Base-by-base conservation (phyloP, 2,888 invertebrate species). In the Ischnura elegans region DNA sequence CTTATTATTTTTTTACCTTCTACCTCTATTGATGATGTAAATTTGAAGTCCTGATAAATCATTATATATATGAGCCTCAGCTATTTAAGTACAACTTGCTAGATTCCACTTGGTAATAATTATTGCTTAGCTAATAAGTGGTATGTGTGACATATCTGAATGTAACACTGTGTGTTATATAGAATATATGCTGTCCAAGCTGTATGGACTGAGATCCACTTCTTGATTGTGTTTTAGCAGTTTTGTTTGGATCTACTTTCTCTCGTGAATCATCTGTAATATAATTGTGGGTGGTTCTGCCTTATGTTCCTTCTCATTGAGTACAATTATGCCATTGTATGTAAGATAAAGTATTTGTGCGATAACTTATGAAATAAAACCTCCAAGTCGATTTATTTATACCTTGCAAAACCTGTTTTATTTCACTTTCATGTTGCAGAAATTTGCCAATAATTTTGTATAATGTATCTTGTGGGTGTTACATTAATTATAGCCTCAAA, bases 231-330 rank as follows among this genome's bases (percentile, higher is more conserved):
- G 43, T 90, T 55, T 90, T 42, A 61, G 90, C 90, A 90, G 90
- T 55, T 90, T 90, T 90, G 90, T 61, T 90, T 90, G 51, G 90
- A 90, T 87, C 87, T 90, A 90, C 29, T 36, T 13, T 76, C 76
- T 76, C 76, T 36, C 10, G 13, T 21, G 29, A 76, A 76, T 76
- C 76, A 76, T 76, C 76, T 76, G 10, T 76, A 36, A 36, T 76
- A 36, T 76, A 76, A 29, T 76, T 36, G 13, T 1, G 36, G 76
- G 76, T 76, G 76, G 13, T 76, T 76, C 76, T 76, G 76, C 36
- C 36, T 76, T 76, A 76, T 16, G 76, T 76, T 76, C 76, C 76
- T 76, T 36, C 76, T 13, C 5, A 25, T 61, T 76, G 10, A 36
- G 76, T 76, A 76, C 76, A 76, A 76, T 29, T 36, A 13, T 13